A percentile compares a stretch with the other conserved stretches of the same genome.
Evolutionary conservation across 2,888 invertebrate genomes (phyloP).

Genomic region (Acanthosepion esculentum): DNA sequence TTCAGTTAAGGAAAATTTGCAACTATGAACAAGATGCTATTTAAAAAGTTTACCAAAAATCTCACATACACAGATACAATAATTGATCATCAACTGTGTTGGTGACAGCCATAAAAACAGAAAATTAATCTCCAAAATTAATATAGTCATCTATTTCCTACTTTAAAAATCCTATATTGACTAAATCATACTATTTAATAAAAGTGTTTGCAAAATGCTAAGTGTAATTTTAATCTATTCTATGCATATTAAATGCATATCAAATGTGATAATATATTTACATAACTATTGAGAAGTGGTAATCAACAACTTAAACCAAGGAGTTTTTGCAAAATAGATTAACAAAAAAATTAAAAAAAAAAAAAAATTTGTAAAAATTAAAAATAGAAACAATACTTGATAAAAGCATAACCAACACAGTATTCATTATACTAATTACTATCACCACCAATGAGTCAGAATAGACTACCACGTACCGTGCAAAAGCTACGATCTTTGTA

Average conservation of each 20-base stretch:
- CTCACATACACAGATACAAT: background rate
- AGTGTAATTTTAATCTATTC: background rate
- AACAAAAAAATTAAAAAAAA: background rate
- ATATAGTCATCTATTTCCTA: background rate
- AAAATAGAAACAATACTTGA: background rate
- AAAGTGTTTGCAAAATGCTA: background rate
- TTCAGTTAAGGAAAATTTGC: too few species aligned
- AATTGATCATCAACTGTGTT: background rate
- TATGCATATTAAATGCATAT: background rate
- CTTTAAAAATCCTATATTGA: background rate
- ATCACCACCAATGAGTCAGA: constrained; percentile 40
- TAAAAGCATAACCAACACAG: background rate
- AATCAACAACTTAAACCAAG: background rate
- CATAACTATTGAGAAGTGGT: background rate
- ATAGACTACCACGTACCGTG: constrained; percentile 45
- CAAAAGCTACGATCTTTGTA: constrained; percentile 43
- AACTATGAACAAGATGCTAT: too few species aligned
- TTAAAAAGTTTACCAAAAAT: too few species aligned
- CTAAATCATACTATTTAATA: background rate
- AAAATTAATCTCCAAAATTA: too few species aligned
- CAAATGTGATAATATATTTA: background rate
- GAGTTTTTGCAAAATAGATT: background rate
- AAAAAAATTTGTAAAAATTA: background rate
- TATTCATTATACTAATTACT: background rate
- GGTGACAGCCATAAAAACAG: background rate